Evolutionary conservation across 2,113 vertebrate genomes (phyloP), one percentile per base, ranked within the genome.

Genomic region (Cynocephalus volans): DNA sequence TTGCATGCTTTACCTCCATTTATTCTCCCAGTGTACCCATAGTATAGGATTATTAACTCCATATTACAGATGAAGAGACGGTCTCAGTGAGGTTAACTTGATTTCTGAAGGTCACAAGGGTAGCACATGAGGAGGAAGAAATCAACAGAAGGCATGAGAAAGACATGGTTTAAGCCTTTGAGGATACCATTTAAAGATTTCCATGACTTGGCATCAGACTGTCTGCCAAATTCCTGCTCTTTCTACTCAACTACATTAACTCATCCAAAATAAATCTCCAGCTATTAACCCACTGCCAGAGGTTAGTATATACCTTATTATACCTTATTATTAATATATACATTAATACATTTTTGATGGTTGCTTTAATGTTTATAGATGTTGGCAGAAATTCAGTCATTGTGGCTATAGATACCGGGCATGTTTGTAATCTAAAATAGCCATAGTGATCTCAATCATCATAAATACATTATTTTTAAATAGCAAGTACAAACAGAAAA

Each of bases 401-500:
- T n/a, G 13, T 72, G 65, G 17, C 23, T 76, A 58, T 60, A 84
- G 86, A 94, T 65, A 75, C 12, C 48, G 21, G 23, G 28, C 23
- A 50, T 45, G 36, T 54, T 69, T 87, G 31, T 76, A 33, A 33
- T 88, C 31, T 82, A 85, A 86, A 87, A 60, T 33, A 80, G 21
- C 45, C 70, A 23, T 54, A 41, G 14, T 65, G 67, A 91, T 19
- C 26, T 85, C 58, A 69, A 10, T 83, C 58, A 70, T 41, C 89
- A 79, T 18, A 94, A 67, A 89, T 31, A 72, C 24, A 73, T 93
- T 79, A 89, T 79, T 73, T 91, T 82, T 65, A 81, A 93, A 79
- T 33, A 96, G 5, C 41, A 82, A 92, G 21, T 33, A 86, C n/a
- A 95, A 97, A 77, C 48, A 90, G 54, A 95, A 69, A 97, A 80